Percentiles rank a stretch among this genome's conserved stretches.
Conservation (phyloP, 2,797 vertebrate genomes). For the Falco novaeseelandiae region DNA sequence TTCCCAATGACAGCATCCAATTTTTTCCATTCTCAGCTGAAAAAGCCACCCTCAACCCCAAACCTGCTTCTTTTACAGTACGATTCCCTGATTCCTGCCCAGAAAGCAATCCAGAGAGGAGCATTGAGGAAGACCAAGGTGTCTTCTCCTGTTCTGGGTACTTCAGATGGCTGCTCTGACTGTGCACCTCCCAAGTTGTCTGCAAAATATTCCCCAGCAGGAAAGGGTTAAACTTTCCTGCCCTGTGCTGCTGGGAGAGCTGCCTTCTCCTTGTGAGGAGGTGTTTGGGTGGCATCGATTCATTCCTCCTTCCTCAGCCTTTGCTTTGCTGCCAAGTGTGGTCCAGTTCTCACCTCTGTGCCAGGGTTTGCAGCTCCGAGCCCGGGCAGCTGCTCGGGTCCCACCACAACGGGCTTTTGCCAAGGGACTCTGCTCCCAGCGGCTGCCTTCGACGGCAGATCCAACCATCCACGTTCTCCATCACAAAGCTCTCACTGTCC, state of each 20-base stretch:
- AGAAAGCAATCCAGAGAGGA: neutral
- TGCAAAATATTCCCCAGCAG: neutral
- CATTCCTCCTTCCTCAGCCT: neutral
- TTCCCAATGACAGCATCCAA: neutral
- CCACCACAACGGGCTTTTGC: neutral
- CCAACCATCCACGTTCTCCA: neutral
- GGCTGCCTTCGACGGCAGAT: neutral
- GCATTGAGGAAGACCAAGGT: neutral
- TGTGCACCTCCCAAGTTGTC: accelerated
- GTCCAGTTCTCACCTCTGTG: slow-evolving; percentile 17
- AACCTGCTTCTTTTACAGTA: neutral
- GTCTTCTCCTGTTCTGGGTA: neutral
- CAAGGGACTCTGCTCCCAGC: neutral
- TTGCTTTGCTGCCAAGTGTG: neutral
- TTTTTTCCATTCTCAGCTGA: neutral
- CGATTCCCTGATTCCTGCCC: neutral
- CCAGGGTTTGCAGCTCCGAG: neutral
- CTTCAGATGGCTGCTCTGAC: neutral
- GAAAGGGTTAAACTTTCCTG: neutral
- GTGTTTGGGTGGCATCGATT: neutral
- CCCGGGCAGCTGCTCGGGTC: neutral
- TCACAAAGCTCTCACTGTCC: neutral
- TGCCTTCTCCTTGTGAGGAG: neutral
- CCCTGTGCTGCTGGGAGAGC: neutral
- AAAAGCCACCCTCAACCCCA: neutral